Evolutionary conservation across 1,140 invertebrate species (phyloP).

Genomic region (Cydia splendana): DNA sequence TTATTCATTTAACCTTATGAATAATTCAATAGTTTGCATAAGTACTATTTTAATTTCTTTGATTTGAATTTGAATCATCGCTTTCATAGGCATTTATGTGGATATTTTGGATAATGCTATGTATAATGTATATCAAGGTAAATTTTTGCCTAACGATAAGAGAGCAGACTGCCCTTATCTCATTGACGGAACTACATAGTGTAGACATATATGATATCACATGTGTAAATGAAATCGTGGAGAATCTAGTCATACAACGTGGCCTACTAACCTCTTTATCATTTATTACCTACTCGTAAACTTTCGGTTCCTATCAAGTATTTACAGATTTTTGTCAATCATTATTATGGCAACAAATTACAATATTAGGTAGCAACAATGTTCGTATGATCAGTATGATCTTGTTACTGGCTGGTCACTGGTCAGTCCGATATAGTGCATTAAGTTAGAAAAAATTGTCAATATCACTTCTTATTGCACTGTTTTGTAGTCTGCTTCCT

Average conservation of each 20-base stretch:
- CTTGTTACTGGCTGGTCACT: background rate
- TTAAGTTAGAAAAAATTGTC: background rate
- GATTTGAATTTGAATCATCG: background rate
- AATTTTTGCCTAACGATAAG: constrained; percentile 48
- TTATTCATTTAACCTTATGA: constrained; percentile 17
- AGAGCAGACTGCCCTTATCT: constrained; percentile 45
- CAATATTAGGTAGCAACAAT: background rate
- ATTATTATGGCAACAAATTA: background rate
- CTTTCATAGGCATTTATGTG: background rate
- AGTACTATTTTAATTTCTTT: constrained; percentile 3
- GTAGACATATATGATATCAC: background rate
- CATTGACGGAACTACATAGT: constrained; percentile 38
- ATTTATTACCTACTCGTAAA: constrained; percentile 36
- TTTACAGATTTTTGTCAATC: background rate
- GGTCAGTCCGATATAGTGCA: background rate
- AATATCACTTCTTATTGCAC: too few relatives aligned
- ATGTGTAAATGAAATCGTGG: constrained; percentile 2
- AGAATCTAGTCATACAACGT: constrained; percentile 28
- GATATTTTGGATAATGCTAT: background rate
- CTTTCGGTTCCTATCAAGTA: constrained; percentile 34
- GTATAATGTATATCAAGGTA: constrained; percentile 41
- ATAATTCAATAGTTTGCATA: constrained; percentile 9
- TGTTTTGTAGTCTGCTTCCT: background rate
- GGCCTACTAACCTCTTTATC: constrained; percentile 66
- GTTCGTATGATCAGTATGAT: background rate